Base-by-base conservation (phyloP, 2,888 invertebrate species). In the Argynnis bischoffii region DNA sequence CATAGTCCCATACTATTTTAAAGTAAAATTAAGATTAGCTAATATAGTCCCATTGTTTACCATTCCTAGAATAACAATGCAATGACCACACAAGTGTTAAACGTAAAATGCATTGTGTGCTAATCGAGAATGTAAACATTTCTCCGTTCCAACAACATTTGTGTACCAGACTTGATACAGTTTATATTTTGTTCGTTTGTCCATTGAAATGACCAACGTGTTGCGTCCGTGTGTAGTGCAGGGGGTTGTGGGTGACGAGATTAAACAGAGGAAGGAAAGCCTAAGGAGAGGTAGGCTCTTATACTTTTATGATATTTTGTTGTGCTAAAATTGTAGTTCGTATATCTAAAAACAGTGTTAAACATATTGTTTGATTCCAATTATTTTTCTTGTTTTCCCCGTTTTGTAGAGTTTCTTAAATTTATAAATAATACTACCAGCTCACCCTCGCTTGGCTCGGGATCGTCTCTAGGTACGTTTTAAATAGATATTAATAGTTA, bases 211-310 rank as follows among this genome's bases (percentile, higher is more conserved):
- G 80, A 77, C 77, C n/a, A 75, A 77, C 61, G 68, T 74, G 26
- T 61, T 78, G n/a, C 69, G 77, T 60, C 73, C 75, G 26, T 51
- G 61, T 48, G 74, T 77, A 57, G 77, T 75, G 1, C 64, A 78
- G 2, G 76, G 72, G 54, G 83, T 80, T 72, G 79, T 80, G 0
- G 78, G 75, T 0, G 87, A 88, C 18, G 88, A 88, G 64, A 87
- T 89, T 54, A 81, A 75, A 47, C 79, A 67, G 14, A 77, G 81
- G 67, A 88, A 84, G 55, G 77, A 77, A 35, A 83, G 80, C 72
- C 81, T 89, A 67, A 78, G 83, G 13, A 75, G 87, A 83, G 87
- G 89, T 89, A 77, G 56, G 71, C 50, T 55, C 55, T 66, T 41
- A 13, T 13, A 57, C 41, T 35, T 18, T 26, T 26, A 13, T 11